Evolutionary conservation across 2,888 invertebrate species (phyloP).

Genomic region (Dolomedes plantarius): DNA sequence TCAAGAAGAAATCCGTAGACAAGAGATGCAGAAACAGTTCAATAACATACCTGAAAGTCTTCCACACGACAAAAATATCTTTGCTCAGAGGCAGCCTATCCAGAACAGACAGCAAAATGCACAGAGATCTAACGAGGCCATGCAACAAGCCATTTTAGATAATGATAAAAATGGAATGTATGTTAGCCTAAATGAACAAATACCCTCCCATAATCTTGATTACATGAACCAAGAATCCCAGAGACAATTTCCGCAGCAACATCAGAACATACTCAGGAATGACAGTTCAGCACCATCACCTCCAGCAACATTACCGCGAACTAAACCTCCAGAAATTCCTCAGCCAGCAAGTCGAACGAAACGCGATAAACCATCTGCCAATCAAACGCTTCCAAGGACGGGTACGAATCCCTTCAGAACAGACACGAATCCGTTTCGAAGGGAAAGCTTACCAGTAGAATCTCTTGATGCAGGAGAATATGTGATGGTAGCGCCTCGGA

Average conservation of each 20-base stretch:
- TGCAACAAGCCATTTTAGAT: slow-evolving; percentile 14
- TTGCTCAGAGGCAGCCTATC: background rate
- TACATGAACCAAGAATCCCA: slow-evolving; percentile 7
- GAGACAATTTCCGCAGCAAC: background rate
- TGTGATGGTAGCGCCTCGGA: slow-evolving; percentile 30
- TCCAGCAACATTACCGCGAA: slow-evolving; percentile 42
- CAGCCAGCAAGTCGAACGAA: slow-evolving; percentile 29
- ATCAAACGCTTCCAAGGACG: slow-evolving; percentile 20
- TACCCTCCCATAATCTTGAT: background rate
- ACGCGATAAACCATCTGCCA: slow-evolving; percentile 10
- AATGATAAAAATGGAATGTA: slow-evolving; percentile 43
- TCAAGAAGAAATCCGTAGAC: slow-evolving; percentile 7
- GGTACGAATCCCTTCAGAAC: slow-evolving; percentile 60
- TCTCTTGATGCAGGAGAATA: slow-evolving; percentile 33
- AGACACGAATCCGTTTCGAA: slow-evolving; percentile 55
- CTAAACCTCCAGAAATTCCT: slow-evolving; percentile 36
- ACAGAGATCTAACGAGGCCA: background rate
- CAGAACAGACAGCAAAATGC: background rate
- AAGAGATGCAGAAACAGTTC: background rate
- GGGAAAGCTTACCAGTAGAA: slow-evolving; percentile 49
- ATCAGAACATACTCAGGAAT: background rate
- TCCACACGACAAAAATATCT: slow-evolving; percentile 13
- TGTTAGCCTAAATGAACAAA: slow-evolving; percentile 33
- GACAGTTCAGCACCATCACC: slow-evolving; percentile 18
- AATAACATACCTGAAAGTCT: slow-evolving; percentile 3